These are phyloP conservation scores for Drosophila nasuta DNA, from an alignment of 1,140 invertebrate genomes.

Conservation along the genomic window DNA sequence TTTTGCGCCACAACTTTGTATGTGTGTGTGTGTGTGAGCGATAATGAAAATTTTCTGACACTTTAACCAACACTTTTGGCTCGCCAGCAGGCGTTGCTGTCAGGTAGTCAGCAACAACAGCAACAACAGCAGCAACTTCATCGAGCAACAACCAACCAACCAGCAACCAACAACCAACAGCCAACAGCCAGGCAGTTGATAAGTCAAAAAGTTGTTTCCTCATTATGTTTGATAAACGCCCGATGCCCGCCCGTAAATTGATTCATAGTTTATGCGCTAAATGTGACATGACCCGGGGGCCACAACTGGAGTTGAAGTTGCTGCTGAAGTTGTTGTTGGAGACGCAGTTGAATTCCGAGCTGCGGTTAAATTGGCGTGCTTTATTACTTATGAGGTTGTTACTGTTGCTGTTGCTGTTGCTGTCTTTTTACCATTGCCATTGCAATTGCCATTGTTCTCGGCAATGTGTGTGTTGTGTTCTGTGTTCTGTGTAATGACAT, in stretches of 20 bases:
- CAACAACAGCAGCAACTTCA: conserved; percentile 13
- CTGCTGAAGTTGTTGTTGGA: conserved; percentile 1
- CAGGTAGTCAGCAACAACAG: conserved; percentile 47
- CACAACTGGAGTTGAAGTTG: background rate
- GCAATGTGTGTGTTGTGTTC: conserved; percentile 19
- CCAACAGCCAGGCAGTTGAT: conserved; percentile 61
- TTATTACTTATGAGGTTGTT: conserved; percentile 77
- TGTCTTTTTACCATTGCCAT: conserved; percentile 17
- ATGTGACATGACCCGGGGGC: conserved; percentile 62
- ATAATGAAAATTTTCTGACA: conserved; percentile 82
- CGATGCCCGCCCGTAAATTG: conserved; percentile 72
- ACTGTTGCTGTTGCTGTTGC: conserved; percentile 41
- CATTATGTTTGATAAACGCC: conserved; percentile 81
- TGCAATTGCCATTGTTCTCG: conserved; percentile 27
- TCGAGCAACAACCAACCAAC: conserved; percentile 25
- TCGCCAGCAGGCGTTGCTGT: conserved; percentile 60
- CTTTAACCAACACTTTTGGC: conserved; percentile 81
- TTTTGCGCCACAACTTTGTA: conserved; percentile 56
- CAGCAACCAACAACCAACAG: conserved; percentile 33
- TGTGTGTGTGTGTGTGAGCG: conserved; percentile 52
- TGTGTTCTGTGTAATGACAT: conserved; percentile 74
- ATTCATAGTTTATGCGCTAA: conserved; percentile 78
- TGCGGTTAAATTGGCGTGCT: conserved; percentile 68
- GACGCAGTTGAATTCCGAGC: conserved; percentile 41
- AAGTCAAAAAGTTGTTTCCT: conserved; percentile 81